Conservation (phyloP, 2,113 vertebrate species). For the Chaenogobius annularis region DNA sequence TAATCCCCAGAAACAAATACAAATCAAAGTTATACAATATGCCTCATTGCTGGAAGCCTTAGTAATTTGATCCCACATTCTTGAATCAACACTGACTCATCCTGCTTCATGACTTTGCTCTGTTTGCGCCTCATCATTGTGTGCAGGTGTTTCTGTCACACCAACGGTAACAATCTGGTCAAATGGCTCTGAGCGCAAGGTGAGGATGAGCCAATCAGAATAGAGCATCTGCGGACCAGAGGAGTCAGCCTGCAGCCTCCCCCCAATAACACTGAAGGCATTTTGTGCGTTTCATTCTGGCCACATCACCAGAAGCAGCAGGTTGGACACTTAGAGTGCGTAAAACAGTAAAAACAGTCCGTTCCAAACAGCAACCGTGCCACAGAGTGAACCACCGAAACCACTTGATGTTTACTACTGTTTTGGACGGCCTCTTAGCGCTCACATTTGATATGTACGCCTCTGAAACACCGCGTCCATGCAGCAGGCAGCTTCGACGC, state of each 20-base stretch:
- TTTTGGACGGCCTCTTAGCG: conserved; percentile 50
- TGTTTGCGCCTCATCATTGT: background rate
- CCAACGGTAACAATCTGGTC: conserved; percentile 24
- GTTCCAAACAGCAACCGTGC: conserved; percentile 9
- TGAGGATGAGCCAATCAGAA: conserved; percentile 18
- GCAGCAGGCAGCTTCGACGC: conserved; percentile 48
- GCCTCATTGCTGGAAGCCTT: background rate
- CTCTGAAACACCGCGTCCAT: conserved; percentile 68
- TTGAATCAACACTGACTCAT: conserved; percentile 2
- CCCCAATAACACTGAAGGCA: conserved; percentile 11
- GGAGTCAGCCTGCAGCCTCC: conserved; percentile 8
- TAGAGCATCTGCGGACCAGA: conserved; percentile 20
- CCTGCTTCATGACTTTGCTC: conserved; percentile 3
- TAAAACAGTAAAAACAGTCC: background rate
- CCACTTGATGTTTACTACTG: conserved; percentile 67
- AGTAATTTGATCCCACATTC: background rate
- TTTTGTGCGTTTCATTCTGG: conserved; percentile 6
- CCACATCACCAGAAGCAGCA: conserved; percentile 16
- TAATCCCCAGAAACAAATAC: too few species aligned
- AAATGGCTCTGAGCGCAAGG: conserved; percentile 16
- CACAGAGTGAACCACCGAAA: conserved; percentile 31
- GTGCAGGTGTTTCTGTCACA: conserved; percentile 51
- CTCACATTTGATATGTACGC: conserved; percentile 65
- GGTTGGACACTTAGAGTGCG: background rate
- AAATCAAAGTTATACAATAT: background rate